Base-by-base conservation (phyloP, 2,888 invertebrate genomes). In the Ormyrus rosae region DNA sequence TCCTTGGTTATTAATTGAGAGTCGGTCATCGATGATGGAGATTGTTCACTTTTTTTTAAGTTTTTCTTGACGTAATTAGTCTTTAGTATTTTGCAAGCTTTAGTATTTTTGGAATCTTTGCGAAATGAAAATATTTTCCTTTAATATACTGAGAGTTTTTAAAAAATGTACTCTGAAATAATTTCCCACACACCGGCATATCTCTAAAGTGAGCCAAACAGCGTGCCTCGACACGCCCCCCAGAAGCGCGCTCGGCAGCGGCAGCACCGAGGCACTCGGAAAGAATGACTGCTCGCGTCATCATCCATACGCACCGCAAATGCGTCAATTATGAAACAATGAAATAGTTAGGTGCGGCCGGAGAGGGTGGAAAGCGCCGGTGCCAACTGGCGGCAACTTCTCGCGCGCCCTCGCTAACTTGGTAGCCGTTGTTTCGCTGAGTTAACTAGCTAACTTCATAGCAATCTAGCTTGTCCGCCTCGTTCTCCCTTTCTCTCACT, bases 251-350 rank as follows among this genome's bases (percentile, higher is more conserved):
- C 72, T 81, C 71, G 5, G 19, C 56, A 61, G n/a, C 56, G 53
- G n/a, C 13, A 56, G 55, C 67, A 46, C 19, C 2, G 61, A 72
- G 51, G 67, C 75, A 65, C 53, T 34, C 34, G 34, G 34, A 34
- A 34, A 34, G 34, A 34, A 34, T 34, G 34, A 34, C 34, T 34
- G 34, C 34, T 34, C 34, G 34, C 34, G 34, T 34, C 34, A 34
- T 34, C 34, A 34, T 34, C 34, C 34, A 58, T 58, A 63, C 55
- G 55, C 46, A 85, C 87, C 87, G 86, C 88, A 87, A 88, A 87
- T 86, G 88, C 86, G 87, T 89, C 88, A 89, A 88, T 89, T 89
- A 89, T 88, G 88, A 89, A 89, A 89, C 89, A 88, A 88, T 89
- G 89, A 88, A 88, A 88, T 87, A 88, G 89, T 88, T 88, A 86